phyloP scores from a whole-genome alignment of 2,797 vertebrate species.

The Molossus alvarezi region DNA sequence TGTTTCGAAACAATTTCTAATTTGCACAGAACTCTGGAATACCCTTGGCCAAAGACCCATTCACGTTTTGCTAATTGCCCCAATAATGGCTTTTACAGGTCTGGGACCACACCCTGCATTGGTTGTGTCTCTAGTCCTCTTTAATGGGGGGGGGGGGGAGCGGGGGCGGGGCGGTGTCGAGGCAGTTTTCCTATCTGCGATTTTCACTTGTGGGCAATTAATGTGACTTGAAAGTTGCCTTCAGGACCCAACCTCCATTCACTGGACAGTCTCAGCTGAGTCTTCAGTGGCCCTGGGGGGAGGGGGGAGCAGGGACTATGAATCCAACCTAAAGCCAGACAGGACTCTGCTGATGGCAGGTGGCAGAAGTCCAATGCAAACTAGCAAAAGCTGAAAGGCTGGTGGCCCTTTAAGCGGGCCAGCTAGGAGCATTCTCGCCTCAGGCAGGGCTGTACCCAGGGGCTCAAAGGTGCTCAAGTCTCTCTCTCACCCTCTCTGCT shows the following conservation, averaged over 20 bases:
- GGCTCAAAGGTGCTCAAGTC: not conserved
- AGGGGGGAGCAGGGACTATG: not conserved
- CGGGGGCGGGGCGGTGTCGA: not conserved
- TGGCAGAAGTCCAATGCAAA: not conserved
- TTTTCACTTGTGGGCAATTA: not conserved
- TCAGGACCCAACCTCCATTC: not conserved
- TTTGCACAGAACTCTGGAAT: not conserved
- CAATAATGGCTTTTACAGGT: not conserved
- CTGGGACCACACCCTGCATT: too few species aligned
- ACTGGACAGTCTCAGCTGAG: not conserved
- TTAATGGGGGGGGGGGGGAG: not conserved
- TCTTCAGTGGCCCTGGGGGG: too few species aligned
- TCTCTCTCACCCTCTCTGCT: not conserved
- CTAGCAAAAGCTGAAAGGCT: not conserved
- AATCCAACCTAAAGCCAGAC: too few species aligned
- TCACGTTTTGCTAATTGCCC: not conserved
- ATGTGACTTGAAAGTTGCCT: not conserved
- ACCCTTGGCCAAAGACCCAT: not conserved
- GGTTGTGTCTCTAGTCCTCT: not conserved
- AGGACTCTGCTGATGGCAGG: not conserved
- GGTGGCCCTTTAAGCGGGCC: not conserved
- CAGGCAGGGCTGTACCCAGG: not conserved
- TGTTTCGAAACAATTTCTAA: constrained; percentile 24
- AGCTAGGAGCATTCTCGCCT: not conserved
- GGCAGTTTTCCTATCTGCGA: fast-evolving